A percentile compares a stretch with the other conserved stretches of the same genome.
Conservation (phyloP, 2,113 vertebrate genomes). For the Amphiprion percula region DNA sequence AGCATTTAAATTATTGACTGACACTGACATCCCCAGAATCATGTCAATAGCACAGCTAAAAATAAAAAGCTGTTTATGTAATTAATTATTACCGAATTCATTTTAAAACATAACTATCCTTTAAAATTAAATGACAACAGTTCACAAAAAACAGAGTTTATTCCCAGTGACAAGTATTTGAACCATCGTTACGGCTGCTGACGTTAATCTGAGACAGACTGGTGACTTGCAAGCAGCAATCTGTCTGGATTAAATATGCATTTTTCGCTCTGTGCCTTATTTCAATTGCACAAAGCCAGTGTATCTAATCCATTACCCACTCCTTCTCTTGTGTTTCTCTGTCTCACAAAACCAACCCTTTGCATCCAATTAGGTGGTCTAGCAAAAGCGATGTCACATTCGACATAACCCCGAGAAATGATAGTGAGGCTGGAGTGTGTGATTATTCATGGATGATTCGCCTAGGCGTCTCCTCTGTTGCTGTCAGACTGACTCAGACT, state of each 20-base stretch:
- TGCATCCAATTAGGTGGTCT: slow-evolving; percentile 7
- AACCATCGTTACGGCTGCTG: background rate
- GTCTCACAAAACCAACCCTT: slow-evolving; percentile 21
- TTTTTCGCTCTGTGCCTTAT: slow-evolving; percentile 14
- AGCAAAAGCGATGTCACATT: slow-evolving; percentile 10
- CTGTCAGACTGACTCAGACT: slow-evolving; percentile 41
- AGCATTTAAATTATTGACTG: no score
- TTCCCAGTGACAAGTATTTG: background rate
- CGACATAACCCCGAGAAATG: background rate
- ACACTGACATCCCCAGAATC: no score
- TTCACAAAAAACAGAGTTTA: no score
- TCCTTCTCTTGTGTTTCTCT: background rate
- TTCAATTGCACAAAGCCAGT: slow-evolving; percentile 23
- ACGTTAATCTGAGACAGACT: slow-evolving; percentile 15
- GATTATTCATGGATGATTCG: slow-evolving; percentile 22
- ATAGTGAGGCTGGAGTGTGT: background rate
- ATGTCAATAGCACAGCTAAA: no score
- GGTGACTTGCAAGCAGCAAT: background rate
- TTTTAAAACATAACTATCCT: no score
- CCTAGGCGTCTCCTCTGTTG: slow-evolving; percentile 11
- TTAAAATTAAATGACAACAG: no score
- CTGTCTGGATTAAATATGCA: slow-evolving; percentile 16
- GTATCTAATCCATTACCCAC: slow-evolving; percentile 42
- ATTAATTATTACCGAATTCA: no score
- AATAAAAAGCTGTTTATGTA: no score